Base-by-base conservation (phyloP, 2,113 vertebrate species). In the Oryzias celebensis region DNA sequence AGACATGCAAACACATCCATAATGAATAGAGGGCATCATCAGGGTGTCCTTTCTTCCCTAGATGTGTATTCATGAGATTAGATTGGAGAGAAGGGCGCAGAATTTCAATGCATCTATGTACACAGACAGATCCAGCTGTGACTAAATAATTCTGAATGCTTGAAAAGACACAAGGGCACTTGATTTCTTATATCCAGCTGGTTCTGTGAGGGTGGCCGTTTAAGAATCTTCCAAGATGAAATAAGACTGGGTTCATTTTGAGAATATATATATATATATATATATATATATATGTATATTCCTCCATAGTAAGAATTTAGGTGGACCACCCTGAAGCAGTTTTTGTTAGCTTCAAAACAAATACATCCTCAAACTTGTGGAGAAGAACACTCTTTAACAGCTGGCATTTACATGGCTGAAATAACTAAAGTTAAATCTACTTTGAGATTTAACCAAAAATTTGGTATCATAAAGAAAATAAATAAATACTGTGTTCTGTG, bases 21-120 rank as follows among this genome's bases (percentile, higher is more conserved):
- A 77, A 87, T 88, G 64, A 68, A 83, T 84, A 43, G 68, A 65
- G 58, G 73, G 58, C 56, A 78, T 75, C 79, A 80, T 77, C 80
- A 80, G 71, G 44, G 75, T 70, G 79, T 84, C 59, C 79, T 72
- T 77, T 69, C 63, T 58, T 17, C 64, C 59, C 73, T 77, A 69
- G 66, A 68, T 65, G 65, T 81, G 75, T 73, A 84, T 87, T 85
- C 73, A 81, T 80, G 79, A 79, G 78, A 72, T 70, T 58, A 65
- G 69, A 77, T 73, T 73, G 68, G 62, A 74, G 79, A 56, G 52
- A 54, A 61, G 60, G 52, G 16, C 47, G 68, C 68, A 66, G 67
- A 80, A 82, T 80, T 51, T 67, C 55, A 88, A 83, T 68, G 72
- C n/a, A 42, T 76, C 57, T 45, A 47, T 56, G 43, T 28, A 65